Base-by-base conservation (phyloP, 2,888 invertebrate species). In the Allolobophora icterica region DNA sequence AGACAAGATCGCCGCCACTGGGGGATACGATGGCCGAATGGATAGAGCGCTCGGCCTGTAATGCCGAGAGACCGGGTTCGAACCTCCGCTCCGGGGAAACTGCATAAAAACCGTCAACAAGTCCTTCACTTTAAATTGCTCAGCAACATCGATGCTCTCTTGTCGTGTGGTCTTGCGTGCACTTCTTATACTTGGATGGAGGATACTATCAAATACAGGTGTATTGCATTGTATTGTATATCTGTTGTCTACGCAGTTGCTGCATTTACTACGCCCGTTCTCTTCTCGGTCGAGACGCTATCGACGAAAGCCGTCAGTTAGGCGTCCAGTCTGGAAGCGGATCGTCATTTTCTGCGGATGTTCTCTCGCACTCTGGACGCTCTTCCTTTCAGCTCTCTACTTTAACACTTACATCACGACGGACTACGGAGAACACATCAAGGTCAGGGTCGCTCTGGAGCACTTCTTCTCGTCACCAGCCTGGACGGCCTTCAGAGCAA, bases 381-480 rank as follows among this genome's bases (percentile, higher is more conserved):
- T 98, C 8, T 97, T 97, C 97, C 96, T 96, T 24, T 91, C 91
- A 8, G 92, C 91, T 5, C 95, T 98, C 35, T 98, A 97, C 95
- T 98, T 98, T 96, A 98, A 98, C 91, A 93, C 93, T 17, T 91
- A 92, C 1, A 91, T 94, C 35, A 94, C 93, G 91, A 97, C 97
- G 0, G 93, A 94, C 33, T 97, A 97, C 92, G 98, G 98, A 0
- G 98, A 98, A 92, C 97, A 97, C 94, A 97, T 92, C 33, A 98
- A 97, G 58, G 96, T 98, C 5, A 97, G 97, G 92, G 98, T 98
- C 94, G 98, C 98, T 0, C 93, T 98, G 0, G 97, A 97, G 93
- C 98, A 99, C 95, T 98, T 99, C 95, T 97, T 98, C 93, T 98
- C 97, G 15, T 95, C 95, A 4, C 94, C 94, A 17, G 95, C 97